phyloP scores from a whole-genome alignment of 2,797 vertebrate species.

The Anas georgica region DNA sequence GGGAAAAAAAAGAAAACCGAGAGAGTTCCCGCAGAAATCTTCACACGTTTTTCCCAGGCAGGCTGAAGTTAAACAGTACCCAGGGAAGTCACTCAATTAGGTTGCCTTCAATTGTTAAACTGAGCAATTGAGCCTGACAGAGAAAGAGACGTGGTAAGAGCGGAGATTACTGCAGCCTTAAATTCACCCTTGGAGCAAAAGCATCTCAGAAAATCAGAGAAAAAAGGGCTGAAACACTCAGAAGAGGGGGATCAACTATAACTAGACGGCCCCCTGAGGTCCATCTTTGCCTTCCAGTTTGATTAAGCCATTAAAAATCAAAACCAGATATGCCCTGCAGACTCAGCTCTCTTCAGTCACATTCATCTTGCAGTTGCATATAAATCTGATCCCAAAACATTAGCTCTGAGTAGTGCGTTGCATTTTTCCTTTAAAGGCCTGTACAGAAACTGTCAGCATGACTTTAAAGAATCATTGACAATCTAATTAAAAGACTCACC shows the following conservation, averaged over 20 bases:
- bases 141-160: not conserved
- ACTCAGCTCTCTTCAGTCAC: not conserved
- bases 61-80: not conserved
- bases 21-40: not conserved
- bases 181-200: not conserved
- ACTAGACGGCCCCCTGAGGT: not conserved
- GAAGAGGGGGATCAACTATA: not conserved
- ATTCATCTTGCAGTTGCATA: not conserved
- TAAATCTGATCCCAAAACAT: not conserved
- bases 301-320: not conserved
- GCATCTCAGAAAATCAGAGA: not conserved
- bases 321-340: not conserved
- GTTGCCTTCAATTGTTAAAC: conserved; percentile 7
- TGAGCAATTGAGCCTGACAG: not conserved
- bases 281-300: not conserved
- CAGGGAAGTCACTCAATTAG: conserved; percentile 20
- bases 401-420: not conserved
- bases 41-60: not conserved
- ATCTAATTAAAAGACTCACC: not conserved
- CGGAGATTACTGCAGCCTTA: not conserved
- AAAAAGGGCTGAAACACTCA: not conserved
- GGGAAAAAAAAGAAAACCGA: not conserved
- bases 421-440: not conserved
- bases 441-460: fast-evolving
- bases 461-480: not conserved